A percentile compares a stretch with the other conserved stretches of the same genome.
These are phyloP conservation scores for Nipponacmea schrenckii DNA, from an alignment of 2,888 invertebrate species.

Conservation along the genomic window DNA sequence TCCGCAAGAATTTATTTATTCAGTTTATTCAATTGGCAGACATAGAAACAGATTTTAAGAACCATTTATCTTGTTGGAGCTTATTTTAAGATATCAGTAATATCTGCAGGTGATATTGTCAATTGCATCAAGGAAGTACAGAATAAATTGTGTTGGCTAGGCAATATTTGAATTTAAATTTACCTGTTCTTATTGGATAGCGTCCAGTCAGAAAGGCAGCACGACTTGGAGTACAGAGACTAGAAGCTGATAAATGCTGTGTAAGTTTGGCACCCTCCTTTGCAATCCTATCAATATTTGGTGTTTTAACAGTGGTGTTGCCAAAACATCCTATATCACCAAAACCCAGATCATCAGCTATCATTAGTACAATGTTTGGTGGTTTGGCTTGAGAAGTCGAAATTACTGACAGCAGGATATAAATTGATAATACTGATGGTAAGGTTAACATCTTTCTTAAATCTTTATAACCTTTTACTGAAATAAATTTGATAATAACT, in stretches of 20 bases:
- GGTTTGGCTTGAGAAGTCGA: neutral
- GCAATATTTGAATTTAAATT: too few relatives aligned
- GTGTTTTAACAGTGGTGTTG: slow-evolving; percentile 68
- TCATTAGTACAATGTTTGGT: slow-evolving; percentile 70
- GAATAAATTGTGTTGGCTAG: too few relatives aligned
- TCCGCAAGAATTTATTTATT: too few relatives aligned
- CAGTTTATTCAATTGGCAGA: too few relatives aligned
- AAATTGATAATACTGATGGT: neutral
- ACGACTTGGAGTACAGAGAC: slow-evolving; percentile 70
- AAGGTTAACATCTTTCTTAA: too few relatives aligned
- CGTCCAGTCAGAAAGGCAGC: slow-evolving; percentile 70
- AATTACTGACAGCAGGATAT: neutral
- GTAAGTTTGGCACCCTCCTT: slow-evolving; percentile 69
- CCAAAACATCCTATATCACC: slow-evolving; percentile 69
- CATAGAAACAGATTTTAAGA: too few relatives aligned
- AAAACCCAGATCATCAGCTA: slow-evolving; percentile 71
- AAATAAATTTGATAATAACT: too few relatives aligned
- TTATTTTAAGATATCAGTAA: too few relatives aligned
- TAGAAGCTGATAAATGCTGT: slow-evolving; percentile 70
- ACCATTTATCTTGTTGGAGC: too few relatives aligned
- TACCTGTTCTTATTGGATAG: slow-evolving; percentile 48
- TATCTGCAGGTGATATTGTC: too few relatives aligned
- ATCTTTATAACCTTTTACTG: too few relatives aligned
- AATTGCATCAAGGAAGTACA: too few relatives aligned
- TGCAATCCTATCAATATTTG: slow-evolving; percentile 68